Conservation (phyloP, 2,888 invertebrate species). For the Diabrotica balteata region DNA sequence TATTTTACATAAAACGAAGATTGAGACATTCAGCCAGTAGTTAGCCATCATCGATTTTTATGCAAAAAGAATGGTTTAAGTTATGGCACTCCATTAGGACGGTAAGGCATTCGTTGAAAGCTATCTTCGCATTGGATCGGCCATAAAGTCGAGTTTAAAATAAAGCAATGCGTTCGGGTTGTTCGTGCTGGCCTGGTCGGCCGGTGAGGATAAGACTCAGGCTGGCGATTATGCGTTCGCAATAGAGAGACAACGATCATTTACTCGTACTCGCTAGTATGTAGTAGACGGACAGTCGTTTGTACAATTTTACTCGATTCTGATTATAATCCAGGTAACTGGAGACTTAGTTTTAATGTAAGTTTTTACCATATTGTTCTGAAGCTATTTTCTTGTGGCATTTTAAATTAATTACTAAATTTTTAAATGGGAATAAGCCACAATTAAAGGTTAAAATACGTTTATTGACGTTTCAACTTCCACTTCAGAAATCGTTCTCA, state of each 20-base stretch:
- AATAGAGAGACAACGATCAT: constrained; percentile 15
- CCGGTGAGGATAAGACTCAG: constrained; percentile 1
- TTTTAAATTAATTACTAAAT: too few relatives aligned
- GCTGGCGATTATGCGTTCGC: constrained; percentile 1
- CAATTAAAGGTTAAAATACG: too few relatives aligned
- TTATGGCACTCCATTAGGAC: constrained; percentile 22
- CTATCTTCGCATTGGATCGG: constrained; percentile 17
- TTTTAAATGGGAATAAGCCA: too few relatives aligned
- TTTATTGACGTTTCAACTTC: too few relatives aligned
- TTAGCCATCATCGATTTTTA: constrained; percentile 14
- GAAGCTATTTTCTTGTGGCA: too few relatives aligned
- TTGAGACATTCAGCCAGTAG: constrained; percentile 14
- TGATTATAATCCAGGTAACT: not conserved
- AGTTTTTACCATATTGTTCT: too few relatives aligned
- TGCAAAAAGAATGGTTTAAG: constrained; percentile 11
- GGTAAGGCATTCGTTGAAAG: constrained; percentile 20
- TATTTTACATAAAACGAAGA: constrained; percentile 8
- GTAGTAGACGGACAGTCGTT: constrained; percentile 2
- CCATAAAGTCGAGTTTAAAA: constrained; percentile 19
- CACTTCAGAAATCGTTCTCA: too few relatives aligned
- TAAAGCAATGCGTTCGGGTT: constrained; percentile 13
- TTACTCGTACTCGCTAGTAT: not conserved
- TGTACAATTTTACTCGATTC: not conserved
- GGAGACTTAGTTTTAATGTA: too few relatives aligned
- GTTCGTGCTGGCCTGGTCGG: constrained; percentile 7